Conservation (phyloP, 2,888 invertebrate genomes). For the Carterocephalus palaemon region DNA sequence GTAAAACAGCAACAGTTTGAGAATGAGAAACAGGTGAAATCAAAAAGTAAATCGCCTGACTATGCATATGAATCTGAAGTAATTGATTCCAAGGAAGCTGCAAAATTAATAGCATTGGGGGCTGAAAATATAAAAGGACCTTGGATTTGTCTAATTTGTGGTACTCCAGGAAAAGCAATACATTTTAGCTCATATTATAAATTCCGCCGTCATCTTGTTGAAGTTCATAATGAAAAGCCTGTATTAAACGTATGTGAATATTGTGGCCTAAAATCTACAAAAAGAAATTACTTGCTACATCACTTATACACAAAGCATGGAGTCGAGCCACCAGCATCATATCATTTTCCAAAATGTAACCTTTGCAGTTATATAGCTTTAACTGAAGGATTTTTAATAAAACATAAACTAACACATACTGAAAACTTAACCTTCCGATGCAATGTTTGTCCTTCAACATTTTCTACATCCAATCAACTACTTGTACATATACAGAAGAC, state of each 20-base stretch:
- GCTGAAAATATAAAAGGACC: constrained; percentile 84
- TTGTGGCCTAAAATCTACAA: constrained; percentile 87
- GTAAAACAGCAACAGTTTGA: constrained; percentile 32
- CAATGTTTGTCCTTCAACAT: constrained; percentile 77
- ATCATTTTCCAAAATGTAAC: constrained; percentile 88
- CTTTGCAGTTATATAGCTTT: constrained; percentile 87
- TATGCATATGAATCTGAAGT: constrained; percentile 69
- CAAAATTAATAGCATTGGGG: constrained; percentile 78
- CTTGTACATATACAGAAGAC: constrained; percentile 77
- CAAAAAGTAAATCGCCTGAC: constrained; percentile 50
- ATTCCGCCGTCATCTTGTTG: constrained; percentile 89
- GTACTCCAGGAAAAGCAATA: constrained; percentile 81
- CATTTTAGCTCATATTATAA: constrained; percentile 88
- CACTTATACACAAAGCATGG: constrained; percentile 90
- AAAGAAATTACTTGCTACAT: constrained; percentile 85
- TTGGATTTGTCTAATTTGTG: constrained; percentile 90
- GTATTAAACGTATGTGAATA: constrained; percentile 89
- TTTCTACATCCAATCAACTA: constrained; percentile 59
- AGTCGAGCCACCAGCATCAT: constrained; percentile 83
- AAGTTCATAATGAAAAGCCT: constrained; percentile 87
- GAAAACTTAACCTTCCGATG: constrained; percentile 72
- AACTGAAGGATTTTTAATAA: constrained; percentile 83
- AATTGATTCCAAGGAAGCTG: constrained; percentile 81
- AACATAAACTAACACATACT: constrained; percentile 83
- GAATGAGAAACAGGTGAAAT: constrained; percentile 40